Base-by-base conservation (phyloP, 2,113 vertebrate genomes). In the Trichechus manatus region DNA sequence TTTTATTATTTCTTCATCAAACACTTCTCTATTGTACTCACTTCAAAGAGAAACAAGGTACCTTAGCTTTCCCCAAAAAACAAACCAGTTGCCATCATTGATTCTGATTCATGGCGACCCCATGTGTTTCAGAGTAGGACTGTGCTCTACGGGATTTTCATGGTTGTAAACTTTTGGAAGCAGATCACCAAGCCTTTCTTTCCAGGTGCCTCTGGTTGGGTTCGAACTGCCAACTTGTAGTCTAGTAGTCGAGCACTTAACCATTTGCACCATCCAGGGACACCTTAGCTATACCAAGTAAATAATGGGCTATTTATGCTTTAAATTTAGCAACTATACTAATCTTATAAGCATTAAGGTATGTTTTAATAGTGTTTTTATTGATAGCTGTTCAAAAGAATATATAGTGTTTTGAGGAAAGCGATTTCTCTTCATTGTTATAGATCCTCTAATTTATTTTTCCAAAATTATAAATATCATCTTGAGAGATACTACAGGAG, bases 1-100 rank as follows among this genome's bases (percentile, higher is more conserved):
- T 39, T 39, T 63, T 53, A 89, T 89, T 79, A 88, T 94, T 78
- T 93, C 81, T 79, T 95, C 68, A 77, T 36, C 8, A 29, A 78
- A 87, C 20, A 29, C 6, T 53, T 66, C 36, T 89, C 47, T 89
- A 42, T 91, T 66, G 50, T 6, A 11, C 10, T 89, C 36, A 80
- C 29, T 36, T 84, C 15, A 94, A 83, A 63, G 14, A 85, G 23
- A 83, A 74, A 91, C 74, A 91, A 80, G 31, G 4, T 63, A 50
- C 5, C 25, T 85, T 81, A 63, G 13, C 14, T 59, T 5, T 33
- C 31, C 23, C 44, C 23, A 77, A 68, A 17, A 33, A 68, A 68
- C 4, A 31, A 68, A 68, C 4, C 33, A 68, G 29, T 68, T 68
- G 29, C 22, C 22, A 7, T 61, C 53, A 9, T 61, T 68, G 66